Conservation (phyloP, 2,113 vertebrate genomes). For the Coreoperca whiteheadi region DNA sequence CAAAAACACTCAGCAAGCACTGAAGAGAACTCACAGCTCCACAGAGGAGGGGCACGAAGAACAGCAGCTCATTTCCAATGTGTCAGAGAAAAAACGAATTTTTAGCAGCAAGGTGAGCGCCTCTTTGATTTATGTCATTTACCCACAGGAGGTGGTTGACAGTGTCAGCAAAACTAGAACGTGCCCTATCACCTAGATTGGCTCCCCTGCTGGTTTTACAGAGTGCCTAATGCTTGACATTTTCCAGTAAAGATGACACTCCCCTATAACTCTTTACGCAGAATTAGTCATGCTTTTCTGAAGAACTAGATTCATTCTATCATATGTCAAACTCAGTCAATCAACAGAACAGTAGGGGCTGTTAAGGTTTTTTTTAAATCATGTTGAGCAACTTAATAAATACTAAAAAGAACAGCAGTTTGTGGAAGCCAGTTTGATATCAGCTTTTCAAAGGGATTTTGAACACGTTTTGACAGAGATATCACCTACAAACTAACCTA, state of each 20-base stretch:
- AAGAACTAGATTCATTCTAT: constrained; percentile 8
- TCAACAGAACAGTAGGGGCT: neutral
- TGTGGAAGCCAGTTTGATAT: neutral
- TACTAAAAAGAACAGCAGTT: neutral
- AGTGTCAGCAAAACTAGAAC: constrained; percentile 48
- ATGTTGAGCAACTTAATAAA: constrained; percentile 16
- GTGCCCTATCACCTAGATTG: constrained; percentile 51
- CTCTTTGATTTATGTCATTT: constrained; percentile 8
- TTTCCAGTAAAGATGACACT: constrained; percentile 55
- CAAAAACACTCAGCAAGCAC: constrained; percentile 65
- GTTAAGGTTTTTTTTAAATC: neutral
- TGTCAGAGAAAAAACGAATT: constrained; percentile 69
- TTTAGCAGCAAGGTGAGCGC: constrained; percentile 83
- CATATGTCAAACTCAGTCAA: constrained; percentile 5
- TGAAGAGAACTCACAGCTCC: constrained; percentile 77
- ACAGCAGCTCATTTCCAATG: constrained; percentile 62
- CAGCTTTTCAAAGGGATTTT: neutral
- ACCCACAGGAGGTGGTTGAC: constrained; percentile 29
- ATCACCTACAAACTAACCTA: constrained; percentile 5
- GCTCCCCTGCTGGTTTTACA: constrained; percentile 23
- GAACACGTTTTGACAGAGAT: neutral
- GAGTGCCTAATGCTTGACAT: constrained; percentile 17
- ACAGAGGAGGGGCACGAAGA: constrained; percentile 57
- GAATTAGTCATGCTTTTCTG: constrained; percentile 41
- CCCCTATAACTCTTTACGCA: neutral